Percentiles rank a stretch among this genome's conserved stretches.
Conservation (phyloP, 2,797 vertebrate genomes). For the Phaenicophaeus curvirostris region DNA sequence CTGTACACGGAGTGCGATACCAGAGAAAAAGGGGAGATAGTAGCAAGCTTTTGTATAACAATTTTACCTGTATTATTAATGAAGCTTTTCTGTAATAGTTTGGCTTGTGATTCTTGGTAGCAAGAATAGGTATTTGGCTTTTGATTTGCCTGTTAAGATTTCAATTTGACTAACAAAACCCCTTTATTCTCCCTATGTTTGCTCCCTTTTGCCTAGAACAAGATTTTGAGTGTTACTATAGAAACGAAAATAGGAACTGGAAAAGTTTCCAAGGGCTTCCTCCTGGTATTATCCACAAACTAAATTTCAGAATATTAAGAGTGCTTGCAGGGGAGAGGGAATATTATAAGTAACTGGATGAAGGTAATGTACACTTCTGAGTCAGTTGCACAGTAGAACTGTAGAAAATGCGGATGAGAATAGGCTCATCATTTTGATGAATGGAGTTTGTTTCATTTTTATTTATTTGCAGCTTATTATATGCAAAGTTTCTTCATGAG, state of each 20-base stretch:
- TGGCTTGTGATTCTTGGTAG: not conserved
- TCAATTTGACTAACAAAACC: not conserved
- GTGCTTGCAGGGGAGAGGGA: not conserved
- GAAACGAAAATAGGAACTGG: not conserved
- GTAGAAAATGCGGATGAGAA: not conserved
- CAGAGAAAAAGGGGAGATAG: not conserved
- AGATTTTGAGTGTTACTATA: not conserved
- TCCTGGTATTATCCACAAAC: not conserved
- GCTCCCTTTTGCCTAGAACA: not conserved
- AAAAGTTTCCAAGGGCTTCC: not conserved
- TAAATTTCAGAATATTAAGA: not conserved
- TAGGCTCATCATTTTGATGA: not conserved
- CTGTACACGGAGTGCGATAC: not conserved
- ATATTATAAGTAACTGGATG: not conserved
- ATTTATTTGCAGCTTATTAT: not conserved
- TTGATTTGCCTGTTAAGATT: not conserved
- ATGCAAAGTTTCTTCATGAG: not conserved
- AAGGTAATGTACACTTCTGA: not conserved
- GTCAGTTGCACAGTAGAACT: not conserved
- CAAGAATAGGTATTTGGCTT: not conserved
- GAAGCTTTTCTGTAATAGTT: not conserved
- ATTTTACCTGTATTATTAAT: not conserved
- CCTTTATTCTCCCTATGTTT: not conserved
- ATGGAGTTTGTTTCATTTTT: not conserved
- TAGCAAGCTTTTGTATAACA: not conserved